Evolutionary conservation across 2,797 vertebrate genomes (phyloP), one percentile per base, ranked within the genome.

Genomic region (Diplodus puntazzo): DNA sequence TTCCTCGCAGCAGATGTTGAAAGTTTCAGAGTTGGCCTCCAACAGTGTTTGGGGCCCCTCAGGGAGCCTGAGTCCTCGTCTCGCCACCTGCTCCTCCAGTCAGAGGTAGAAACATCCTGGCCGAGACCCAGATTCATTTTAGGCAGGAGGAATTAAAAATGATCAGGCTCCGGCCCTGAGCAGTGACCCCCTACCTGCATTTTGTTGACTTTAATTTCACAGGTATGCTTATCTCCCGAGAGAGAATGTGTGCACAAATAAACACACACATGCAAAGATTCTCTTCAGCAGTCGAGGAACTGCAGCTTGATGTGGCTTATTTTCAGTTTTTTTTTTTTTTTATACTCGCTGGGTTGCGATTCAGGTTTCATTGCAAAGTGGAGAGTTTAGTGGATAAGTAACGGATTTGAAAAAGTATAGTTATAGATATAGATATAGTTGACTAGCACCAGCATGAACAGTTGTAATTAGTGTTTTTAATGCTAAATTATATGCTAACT

Each of bases 181-280:
- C 46, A 20, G 23, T 60, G 25, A 57, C 46, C 49, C 11, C 18
- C 25, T 39, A 75, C 23, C 71, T 48, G 60, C 27, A 14, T 79
- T 77, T 71, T 50, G 16, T 20, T 59, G 61, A 59, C 62, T 84
- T 81, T 63, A 54, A 81, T 82, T 85, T 58, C 27, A 73, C 46
- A 82, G 46, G 64, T 69, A 43, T 58, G 58, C 75, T 75, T 69
- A 72, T 65, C 59, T 69, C 57, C 20, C 34, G 46, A 60, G 71
- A 69, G 43, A n/a, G 27, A 21, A 3, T 25, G 55, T 1, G 43
- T 11, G 3, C 39, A 34, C 42, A 58, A 5, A 66, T 20, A 57
- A 39, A 69, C 11, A 23, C 21, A 60, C 57, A 61, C 30, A 20
- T n/a, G 20, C 11, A 17, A 4, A 60, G 42, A 64, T 69, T 72